phyloP scores from a whole-genome alignment of 1,140 invertebrate species.

The Sinella curviseta region DNA sequence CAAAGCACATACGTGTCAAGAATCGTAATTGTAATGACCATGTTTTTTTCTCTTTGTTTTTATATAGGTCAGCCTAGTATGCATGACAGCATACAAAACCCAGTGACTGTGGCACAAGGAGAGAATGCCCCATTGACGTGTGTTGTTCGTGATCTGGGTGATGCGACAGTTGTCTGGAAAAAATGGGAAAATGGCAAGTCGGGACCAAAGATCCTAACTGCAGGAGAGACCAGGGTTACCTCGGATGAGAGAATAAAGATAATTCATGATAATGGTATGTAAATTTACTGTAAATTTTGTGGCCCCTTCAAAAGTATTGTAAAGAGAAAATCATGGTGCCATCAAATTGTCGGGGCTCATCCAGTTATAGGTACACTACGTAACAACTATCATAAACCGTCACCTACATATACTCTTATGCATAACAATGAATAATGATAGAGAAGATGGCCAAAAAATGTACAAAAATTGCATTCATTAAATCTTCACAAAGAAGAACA shows the following conservation, averaged over 20 bases:
- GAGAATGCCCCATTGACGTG: constrained; percentile 73
- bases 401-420: no score
- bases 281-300: background rate
- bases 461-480: no score
- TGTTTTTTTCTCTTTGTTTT: background rate
- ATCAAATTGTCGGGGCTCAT: background rate
- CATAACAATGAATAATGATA: no score
- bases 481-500: no score
- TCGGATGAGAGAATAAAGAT: constrained; percentile 69
- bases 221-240: constrained; percentile 69
- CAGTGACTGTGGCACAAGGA: constrained; percentile 62
- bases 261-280: constrained; percentile 69
- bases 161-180: constrained; percentile 70
- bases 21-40: background rate
- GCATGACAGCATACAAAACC: constrained; percentile 50
- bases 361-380: background rate
- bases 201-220: constrained; percentile 65
- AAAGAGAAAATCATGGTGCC: background rate
- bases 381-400: no score
- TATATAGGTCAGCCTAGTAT: constrained; percentile 43
- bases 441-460: no score
- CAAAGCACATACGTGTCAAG: background rate
- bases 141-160: constrained; percentile 67
- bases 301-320: no score
- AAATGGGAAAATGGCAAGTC: constrained; percentile 63